phyloP scores from a whole-genome alignment of 1,140 invertebrate species.

The Hyles vespertilio region DNA sequence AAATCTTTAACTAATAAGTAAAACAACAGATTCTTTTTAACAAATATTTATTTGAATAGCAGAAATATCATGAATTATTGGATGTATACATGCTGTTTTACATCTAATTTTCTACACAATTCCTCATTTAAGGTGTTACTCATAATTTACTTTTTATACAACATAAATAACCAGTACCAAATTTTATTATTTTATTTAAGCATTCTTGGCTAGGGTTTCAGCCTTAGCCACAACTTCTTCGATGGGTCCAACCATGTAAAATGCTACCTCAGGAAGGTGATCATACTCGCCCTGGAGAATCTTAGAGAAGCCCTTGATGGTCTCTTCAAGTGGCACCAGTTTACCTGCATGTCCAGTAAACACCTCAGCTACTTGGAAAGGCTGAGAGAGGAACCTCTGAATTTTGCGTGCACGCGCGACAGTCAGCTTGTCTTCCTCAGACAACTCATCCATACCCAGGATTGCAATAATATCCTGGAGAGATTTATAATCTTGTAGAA shows the following conservation, averaged over 20 bases:
- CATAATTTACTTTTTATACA: constrained; percentile 12
- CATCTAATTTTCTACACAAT: background rate
- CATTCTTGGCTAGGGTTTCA: constrained; percentile 84
- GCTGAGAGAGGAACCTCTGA: constrained; percentile 98
- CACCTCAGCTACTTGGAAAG: constrained; percentile 95
- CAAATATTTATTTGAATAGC: constrained; percentile 3
- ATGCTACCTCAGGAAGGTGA: constrained; percentile 97
- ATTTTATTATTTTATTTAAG: constrained; percentile 33
- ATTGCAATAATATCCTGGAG: constrained; percentile 98
- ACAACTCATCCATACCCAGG: constrained; percentile 99
- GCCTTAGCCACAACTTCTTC: constrained; percentile 97
- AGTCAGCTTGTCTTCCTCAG: constrained; percentile 98
- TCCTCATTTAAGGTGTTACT: background rate
- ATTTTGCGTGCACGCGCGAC: constrained; percentile 98
- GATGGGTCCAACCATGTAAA: constrained; percentile 99
- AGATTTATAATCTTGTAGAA: constrained; percentile 97
- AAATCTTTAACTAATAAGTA: background rate
- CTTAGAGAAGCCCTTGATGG: constrained; percentile 87
- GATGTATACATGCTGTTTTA: too few species aligned
- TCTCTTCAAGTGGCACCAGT: constrained; percentile 92
- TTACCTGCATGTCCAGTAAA: constrained; percentile 96
- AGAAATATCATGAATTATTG: background rate
- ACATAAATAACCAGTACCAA: constrained; percentile 3
- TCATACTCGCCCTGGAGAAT: constrained; percentile 94
- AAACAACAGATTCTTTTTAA: background rate